A percentile compares a stretch with the other conserved stretches of the same genome.
phyloP scores from a whole-genome alignment of 2,113 vertebrate species.

The Eretmochelys imbricata region DNA sequence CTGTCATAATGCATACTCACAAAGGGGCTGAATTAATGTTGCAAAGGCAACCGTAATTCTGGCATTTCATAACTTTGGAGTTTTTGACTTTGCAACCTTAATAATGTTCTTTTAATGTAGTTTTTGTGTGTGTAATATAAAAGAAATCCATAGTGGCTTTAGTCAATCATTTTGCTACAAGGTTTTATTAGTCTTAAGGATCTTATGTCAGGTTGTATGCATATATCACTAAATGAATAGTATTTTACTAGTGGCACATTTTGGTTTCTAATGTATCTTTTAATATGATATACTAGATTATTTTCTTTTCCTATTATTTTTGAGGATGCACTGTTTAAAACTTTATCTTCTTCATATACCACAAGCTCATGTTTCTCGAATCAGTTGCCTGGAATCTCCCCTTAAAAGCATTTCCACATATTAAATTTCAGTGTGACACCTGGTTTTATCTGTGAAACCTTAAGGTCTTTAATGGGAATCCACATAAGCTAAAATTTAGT shows the following conservation, averaged over 20 bases:
- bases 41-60: neutral
- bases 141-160: constrained; percentile 37
- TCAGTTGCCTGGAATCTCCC: neutral
- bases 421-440: constrained; percentile 42
- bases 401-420: constrained; percentile 42
- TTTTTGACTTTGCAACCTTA: neutral
- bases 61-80: neutral
- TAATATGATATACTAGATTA: constrained; percentile 33
- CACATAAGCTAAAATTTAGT: neutral
- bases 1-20: neutral
- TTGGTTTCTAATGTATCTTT: constrained; percentile 55
- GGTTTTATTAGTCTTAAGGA: constrained; percentile 28
- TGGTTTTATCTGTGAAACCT: constrained; percentile 25
- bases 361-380: constrained; percentile 27
- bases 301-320: constrained; percentile 52
- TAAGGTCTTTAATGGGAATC: neutral
- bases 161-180: constrained; percentile 53
- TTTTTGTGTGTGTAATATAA: neutral
- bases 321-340: constrained; percentile 28
- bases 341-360: constrained; percentile 10
- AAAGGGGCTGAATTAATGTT: neutral
- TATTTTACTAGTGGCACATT: constrained; percentile 4
- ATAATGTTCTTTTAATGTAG: neutral
- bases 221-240: neutral
- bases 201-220: neutral